These are phyloP conservation scores for Oxytorus armatus DNA, from an alignment of 2,888 invertebrate genomes.

Conservation along the genomic window DNA sequence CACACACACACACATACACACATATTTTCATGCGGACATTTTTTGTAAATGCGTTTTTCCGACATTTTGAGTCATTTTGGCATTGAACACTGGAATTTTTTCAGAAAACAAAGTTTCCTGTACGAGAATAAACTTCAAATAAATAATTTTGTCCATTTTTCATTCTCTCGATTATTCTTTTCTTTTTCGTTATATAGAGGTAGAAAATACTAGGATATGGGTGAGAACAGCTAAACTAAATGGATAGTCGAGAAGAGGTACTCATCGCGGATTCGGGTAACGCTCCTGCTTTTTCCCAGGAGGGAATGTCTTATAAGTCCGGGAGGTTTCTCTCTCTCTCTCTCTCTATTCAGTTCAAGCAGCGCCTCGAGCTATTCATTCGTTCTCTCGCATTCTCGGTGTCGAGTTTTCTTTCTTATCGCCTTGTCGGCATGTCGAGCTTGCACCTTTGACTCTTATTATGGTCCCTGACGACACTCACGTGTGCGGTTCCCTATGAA, in stretches of 20 bases:
- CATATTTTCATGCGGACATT: too few species aligned
- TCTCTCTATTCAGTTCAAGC: conserved; percentile 8
- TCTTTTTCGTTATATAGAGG: too few species aligned
- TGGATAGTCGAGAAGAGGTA: conserved; percentile 35
- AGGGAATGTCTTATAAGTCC: conserved; percentile 45
- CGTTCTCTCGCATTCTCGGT: not conserved
- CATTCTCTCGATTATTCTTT: too few species aligned
- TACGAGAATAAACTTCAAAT: too few species aligned
- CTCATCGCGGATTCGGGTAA: conserved; percentile 60
- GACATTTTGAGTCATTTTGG: too few species aligned
- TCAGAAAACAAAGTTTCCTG: too few species aligned
- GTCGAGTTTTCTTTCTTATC: conserved; percentile 41
- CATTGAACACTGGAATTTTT: too few species aligned
- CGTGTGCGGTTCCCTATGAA: conserved; percentile 47
- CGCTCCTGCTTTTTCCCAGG: conserved; percentile 49
- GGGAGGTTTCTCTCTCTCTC: conserved; percentile 20
- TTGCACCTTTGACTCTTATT: conserved; percentile 58
- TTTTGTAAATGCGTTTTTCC: too few species aligned
- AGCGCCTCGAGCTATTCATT: conserved; percentile 39
- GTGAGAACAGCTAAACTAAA: conserved; percentile 34
- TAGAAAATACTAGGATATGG: too few species aligned
- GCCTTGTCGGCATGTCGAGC: conserved; percentile 58
- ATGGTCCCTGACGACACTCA: conserved; percentile 45
- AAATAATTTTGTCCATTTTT: too few species aligned
- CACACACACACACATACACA: too few species aligned